A percentile compares a stretch with the other conserved stretches of the same genome.
Evolutionary conservation across 2,113 vertebrate genomes (phyloP).

Genomic region (Perca fluviatilis): DNA sequence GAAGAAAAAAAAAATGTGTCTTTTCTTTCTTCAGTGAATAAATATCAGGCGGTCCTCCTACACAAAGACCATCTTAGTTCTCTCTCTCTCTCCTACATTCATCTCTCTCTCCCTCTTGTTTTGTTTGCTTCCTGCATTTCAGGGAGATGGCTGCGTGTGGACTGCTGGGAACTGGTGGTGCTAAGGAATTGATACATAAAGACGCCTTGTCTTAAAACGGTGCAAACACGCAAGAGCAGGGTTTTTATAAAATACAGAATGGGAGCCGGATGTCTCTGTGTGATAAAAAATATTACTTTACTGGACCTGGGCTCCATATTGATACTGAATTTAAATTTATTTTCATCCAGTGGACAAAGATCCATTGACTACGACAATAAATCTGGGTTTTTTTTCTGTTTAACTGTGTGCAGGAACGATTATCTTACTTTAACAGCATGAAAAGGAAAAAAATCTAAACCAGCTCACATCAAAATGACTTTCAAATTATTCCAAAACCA

Average conservation of each 20-base stretch:
- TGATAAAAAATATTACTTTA: constrained; percentile 24
- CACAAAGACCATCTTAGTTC: constrained; percentile 76
- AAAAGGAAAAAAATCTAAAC: too few relatives aligned
- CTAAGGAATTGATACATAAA: constrained; percentile 69
- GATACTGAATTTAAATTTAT: background rate
- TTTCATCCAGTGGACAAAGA: background rate
- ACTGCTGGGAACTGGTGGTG: constrained; percentile 65
- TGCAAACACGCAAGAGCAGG: constrained; percentile 15
- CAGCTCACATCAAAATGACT: background rate
- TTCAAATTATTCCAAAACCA: background rate
- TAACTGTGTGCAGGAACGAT: background rate
- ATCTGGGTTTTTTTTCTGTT: background rate
- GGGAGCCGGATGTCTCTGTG: constrained; percentile 14
- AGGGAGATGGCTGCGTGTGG: constrained; percentile 74
- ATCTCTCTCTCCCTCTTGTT: constrained; percentile 59
- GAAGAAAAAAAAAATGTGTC: background rate
- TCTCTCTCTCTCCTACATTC: constrained; percentile 42
- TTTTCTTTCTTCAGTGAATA: constrained; percentile 52
- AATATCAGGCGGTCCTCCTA: constrained; percentile 55
- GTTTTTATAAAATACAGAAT: constrained; percentile 26
- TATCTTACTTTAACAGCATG: background rate
- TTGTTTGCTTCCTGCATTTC: constrained; percentile 69
- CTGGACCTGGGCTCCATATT: background rate
- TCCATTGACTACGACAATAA: background rate
- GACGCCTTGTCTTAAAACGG: constrained; percentile 62